phyloP scores from a whole-genome alignment of 1,140 invertebrate genomes.

The Anastrepha ludens region DNA sequence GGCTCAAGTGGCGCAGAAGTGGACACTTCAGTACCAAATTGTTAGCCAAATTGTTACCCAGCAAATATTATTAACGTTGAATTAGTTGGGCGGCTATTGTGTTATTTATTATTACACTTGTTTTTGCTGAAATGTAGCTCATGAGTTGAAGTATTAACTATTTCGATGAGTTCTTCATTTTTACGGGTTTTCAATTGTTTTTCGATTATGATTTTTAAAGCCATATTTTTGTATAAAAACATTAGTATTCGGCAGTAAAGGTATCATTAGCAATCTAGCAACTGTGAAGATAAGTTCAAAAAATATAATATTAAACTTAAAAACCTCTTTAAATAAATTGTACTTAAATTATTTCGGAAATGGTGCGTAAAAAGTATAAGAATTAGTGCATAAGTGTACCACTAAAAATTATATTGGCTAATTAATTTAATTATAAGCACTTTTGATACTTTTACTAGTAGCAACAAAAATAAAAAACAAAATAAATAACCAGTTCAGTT shows the following conservation, averaged over 20 bases:
- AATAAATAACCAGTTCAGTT: neutral
- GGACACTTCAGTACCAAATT: neutral
- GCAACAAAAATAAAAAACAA: neutral
- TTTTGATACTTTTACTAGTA: too few relatives aligned
- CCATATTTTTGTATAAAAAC: conserved; percentile 26
- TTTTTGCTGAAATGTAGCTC: neutral
- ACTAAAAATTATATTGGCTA: neutral
- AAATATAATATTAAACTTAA: conserved; percentile 25
- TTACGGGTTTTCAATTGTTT: neutral
- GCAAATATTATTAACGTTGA: neutral
- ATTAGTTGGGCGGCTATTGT: neutral
- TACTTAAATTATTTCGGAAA: neutral
- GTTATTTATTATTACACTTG: neutral
- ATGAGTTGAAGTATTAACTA: neutral
- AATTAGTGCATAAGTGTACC: neutral
- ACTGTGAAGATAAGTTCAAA: neutral
- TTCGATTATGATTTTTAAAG: neutral
- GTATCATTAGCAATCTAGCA: neutral
- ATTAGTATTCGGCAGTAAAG: neutral
- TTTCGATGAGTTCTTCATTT: conserved; percentile 11
- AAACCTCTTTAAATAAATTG: neutral
- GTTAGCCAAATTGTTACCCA: neutral
- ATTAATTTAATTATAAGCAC: neutral
- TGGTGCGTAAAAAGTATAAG: neutral
- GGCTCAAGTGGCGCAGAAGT: neutral